Evolutionary conservation across 1,140 invertebrate genomes (phyloP), one percentile per base, ranked within the genome.

Genomic region (Drosophila teissieri): DNA sequence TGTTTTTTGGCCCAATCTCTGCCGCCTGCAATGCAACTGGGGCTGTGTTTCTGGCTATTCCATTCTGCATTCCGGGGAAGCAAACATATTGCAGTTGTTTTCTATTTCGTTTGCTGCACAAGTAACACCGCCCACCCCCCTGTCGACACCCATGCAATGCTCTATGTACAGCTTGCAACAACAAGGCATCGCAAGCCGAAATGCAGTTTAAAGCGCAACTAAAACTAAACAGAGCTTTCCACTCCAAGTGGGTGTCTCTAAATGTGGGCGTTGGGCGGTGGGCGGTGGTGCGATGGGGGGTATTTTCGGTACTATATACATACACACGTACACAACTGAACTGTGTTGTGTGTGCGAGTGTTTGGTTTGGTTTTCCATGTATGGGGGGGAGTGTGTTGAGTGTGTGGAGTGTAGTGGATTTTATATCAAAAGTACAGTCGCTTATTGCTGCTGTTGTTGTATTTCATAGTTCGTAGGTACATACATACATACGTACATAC

Each of bases 161-260:
- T 31, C 57, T 83, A 89, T 89, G 46, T 89, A 62, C 63, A 67
- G 60, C 69, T 84, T 89, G 83, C 83, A 83, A 54, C 69, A 73
- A 70, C 68, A 75, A 78, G 57, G 45, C 79, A 77, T 54, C 51
- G 58, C 53, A 76, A 80, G 80, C 80, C 74, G 54, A 84, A 84
- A 76, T 88, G 79, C 84, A 83, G 83, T 88, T 88, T 88, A 88
- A 88, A 88, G 84, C 83, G 79, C 84, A 88, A 83, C 83, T 88
- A 89, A 88, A 88, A 89, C 83, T 88, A 88, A 86, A 88, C 76
- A 83, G 72, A 80, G 78, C 67, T 73, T 76, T 67, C 73, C 73
- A 76, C 74, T 67, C 73, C 73, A 76, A 69, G 60, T 82, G 53
- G 67, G 62, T 57, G 73, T 39, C 46, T 65, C 44, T 48, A 45